Percentiles rank a stretch among this genome's conserved stretches.
Conservation (phyloP, 2,888 invertebrate species). For the Oasisia sp. region DNA sequence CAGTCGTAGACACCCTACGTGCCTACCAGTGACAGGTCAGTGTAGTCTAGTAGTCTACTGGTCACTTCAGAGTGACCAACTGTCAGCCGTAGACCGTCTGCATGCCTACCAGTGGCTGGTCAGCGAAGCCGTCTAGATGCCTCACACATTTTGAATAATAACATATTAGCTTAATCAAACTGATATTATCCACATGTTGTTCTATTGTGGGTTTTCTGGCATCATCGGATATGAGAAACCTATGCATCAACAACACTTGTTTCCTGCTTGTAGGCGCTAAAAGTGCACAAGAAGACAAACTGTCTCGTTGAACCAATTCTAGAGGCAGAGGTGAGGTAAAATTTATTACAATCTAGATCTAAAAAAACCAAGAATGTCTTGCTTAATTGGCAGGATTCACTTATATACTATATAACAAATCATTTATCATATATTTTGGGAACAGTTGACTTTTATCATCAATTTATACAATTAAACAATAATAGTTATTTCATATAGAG, state of each 20-base stretch:
- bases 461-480: too few species aligned
- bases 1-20: neutral
- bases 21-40: neutral
- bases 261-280: conserved; percentile 43
- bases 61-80: neutral
- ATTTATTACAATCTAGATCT: too few species aligned
- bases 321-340: conserved; percentile 46
- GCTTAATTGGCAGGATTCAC: neutral
- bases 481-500: too few species aligned
- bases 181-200: neutral
- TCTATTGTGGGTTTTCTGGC: too few species aligned
- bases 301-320: conserved; percentile 55
- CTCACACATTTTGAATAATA: too few species aligned
- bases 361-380: neutral
- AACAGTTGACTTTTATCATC: too few species aligned
- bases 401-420: too few species aligned
- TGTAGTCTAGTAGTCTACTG: neutral
- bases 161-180: neutral
- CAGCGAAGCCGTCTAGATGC: too few species aligned
- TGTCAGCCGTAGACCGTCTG: too few species aligned
- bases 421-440: too few species aligned
- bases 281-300: conserved; percentile 48
- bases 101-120: too few species aligned
- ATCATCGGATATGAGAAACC: too few species aligned
- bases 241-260: neutral